Base-by-base conservation (phyloP, 2,888 invertebrate species). In the Sphaerophoria taeniata region DNA sequence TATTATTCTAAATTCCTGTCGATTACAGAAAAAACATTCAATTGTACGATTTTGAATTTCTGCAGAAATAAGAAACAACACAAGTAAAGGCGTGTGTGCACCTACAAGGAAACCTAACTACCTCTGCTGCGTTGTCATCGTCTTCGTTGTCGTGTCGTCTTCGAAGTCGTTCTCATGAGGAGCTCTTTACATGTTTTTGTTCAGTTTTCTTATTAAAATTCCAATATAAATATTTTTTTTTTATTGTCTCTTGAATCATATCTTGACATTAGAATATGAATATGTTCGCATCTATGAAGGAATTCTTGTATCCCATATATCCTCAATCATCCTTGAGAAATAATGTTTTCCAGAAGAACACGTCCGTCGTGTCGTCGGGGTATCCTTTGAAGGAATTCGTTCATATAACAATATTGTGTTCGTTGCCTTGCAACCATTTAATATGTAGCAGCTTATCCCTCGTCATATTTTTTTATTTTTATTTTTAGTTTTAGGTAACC, bases 131-230 rank as follows among this genome's bases (percentile, higher is more conserved):
- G 6, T 39, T 9, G 39, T 39, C 39, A 9, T 43, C 43, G 43
- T 43, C 43, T 9, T 43, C 43, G 11, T 12, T 43, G 43, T 24
- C 24, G 24, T 24, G 24, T 24, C 6, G 39, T 39, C 39, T 1
- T 39, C 39, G 39, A 2, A 39, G 6, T 7, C 39, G 6, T 39
- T 39, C 24, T 24, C 24, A 2, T 24, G 24, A 24, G 24, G 24
- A 24, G 24, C 24, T n/a, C 45, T 33, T 31, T 63, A 14, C 65
- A 43, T 69, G 61, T 60, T 75, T 75, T 71, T 72, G 61, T 77
- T 63, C 81, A 76, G 71, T 85, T 61, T 85, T 81, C 77, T 73
- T 85, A 85, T 85, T 85, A 81, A 85, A 81, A 85, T 85, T 85
- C 70, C 81, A 85, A 85, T 85, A 85, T 74, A 83, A 83, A 77